Percentiles rank a stretch among this genome's conserved stretches.
phyloP scores from a whole-genome alignment of 92 coral and sea anemone genomes.

The Epizoanthus fatuus region DNA sequence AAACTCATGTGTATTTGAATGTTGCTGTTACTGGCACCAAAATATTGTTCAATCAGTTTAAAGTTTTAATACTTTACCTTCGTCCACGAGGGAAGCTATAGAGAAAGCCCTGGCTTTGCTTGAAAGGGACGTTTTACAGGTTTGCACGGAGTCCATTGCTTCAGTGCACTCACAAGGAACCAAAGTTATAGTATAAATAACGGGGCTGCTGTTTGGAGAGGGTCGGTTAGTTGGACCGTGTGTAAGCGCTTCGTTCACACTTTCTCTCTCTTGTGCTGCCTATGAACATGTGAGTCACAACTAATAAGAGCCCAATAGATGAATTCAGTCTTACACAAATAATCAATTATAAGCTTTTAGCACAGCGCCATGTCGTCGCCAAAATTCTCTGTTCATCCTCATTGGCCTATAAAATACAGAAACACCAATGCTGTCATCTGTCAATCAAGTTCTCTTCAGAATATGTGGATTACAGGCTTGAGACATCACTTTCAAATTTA shows the following conservation, averaged over 20 bases:
- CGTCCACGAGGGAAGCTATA: conserved; percentile 87
- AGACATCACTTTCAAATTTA: not conserved
- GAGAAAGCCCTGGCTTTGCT: conserved; percentile 89
- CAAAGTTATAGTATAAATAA: too few species aligned
- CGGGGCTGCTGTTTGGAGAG: conserved; percentile 22
- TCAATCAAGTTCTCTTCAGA: conserved; percentile 65
- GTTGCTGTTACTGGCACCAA: not conserved
- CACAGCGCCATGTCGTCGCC: conserved; percentile 99
- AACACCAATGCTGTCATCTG: conserved; percentile 68
- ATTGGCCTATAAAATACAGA: conserved; percentile 70
- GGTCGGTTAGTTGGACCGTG: not conserved
- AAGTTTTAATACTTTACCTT: conserved; percentile 56
- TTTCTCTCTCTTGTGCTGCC: conserved; percentile 30
- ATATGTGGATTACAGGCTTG: conserved; percentile 47
- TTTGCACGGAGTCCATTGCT: conserved; percentile 54
- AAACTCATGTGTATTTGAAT: not conserved
- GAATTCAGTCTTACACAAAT: conserved; percentile 92
- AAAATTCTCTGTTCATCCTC: conserved; percentile 34
- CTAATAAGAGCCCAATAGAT: conserved; percentile 83
- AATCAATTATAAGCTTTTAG: conserved; percentile 98
- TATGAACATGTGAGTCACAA: conserved; percentile 51
- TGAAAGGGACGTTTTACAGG: conserved; percentile 44
- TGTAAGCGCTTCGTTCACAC: conserved; percentile 33
- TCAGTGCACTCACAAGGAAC: not conserved
- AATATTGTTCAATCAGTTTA: too few species aligned